Conservation (phyloP, 2,797 vertebrate genomes). For the Gastrophryne carolinensis region DNA sequence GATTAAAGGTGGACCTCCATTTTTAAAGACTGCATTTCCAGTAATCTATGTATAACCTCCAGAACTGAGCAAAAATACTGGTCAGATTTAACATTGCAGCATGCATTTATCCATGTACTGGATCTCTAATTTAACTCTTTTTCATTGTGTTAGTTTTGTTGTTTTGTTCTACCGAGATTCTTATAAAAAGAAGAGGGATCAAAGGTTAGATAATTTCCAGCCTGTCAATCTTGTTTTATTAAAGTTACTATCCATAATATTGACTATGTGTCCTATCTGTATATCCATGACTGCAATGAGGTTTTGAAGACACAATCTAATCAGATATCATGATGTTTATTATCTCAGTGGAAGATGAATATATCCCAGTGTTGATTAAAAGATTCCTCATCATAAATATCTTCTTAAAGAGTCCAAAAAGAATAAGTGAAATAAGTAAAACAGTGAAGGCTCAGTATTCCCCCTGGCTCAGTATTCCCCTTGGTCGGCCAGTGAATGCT, state of each 20-base stretch:
- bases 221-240: slow-evolving; percentile 71
- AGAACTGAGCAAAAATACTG: too few species aligned
- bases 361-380: not conserved
- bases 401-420: not conserved
- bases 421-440: too few species aligned
- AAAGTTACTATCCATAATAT: slow-evolving; percentile 65
- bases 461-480: too few species aligned
- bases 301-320: not conserved
- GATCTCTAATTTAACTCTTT: not conserved
- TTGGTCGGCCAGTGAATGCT: too few species aligned
- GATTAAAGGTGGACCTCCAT: too few species aligned
- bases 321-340: slow-evolving; percentile 7
- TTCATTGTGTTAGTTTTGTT: not conserved
- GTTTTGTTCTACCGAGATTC: slow-evolving; percentile 50
- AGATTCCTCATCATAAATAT: too few species aligned
- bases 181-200: slow-evolving; percentile 61
- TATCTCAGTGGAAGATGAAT: not conserved
- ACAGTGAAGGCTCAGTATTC: too few species aligned
- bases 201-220: slow-evolving; percentile 62
- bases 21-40: too few species aligned
- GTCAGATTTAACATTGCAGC: not conserved
- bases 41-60: too few species aligned
- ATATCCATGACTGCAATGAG: slow-evolving; percentile 66
- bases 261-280: slow-evolving; percentile 58
- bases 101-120: not conserved